Percentiles rank a stretch among this genome's conserved stretches.
These are phyloP conservation scores for Stramonita haemastoma DNA, from an alignment of 2,888 invertebrate genomes.

Conservation along the genomic window DNA sequence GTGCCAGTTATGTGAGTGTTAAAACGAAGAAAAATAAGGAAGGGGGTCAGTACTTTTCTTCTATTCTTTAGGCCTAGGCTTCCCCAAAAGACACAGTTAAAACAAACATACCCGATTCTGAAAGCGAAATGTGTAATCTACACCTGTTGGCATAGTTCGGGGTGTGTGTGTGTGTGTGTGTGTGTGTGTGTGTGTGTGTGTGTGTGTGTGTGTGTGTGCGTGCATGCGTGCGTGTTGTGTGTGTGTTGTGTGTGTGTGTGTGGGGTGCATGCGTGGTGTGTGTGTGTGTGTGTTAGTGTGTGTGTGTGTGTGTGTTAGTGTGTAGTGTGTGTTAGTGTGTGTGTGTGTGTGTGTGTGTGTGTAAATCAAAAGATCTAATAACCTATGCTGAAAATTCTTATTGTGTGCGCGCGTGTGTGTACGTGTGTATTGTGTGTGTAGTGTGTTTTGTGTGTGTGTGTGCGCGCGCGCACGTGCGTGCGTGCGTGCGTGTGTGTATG, in stretches of 20 bases:
- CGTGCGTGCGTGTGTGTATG: too few species aligned
- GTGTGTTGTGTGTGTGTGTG: neutral
- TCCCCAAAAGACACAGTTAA: too few species aligned
- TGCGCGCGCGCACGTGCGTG: too few species aligned
- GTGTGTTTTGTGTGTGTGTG: conserved; percentile 20
- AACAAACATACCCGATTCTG: too few species aligned
- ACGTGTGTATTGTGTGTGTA: neutral
- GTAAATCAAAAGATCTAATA: neutral
- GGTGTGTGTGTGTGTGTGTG: neutral
- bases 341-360: neutral
- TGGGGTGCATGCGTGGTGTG: neutral
- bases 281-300: neutral
- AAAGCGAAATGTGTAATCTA: too few species aligned
- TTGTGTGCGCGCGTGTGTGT: neutral
- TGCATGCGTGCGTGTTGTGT: neutral
- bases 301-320: too few species aligned
- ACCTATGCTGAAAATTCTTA: neutral
- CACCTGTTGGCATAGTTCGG: too few species aligned
- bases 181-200: neutral
- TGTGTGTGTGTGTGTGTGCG: conserved; percentile 12
- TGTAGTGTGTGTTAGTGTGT: too few species aligned
- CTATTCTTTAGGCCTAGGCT: too few species aligned
- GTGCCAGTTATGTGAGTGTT: too few species aligned
- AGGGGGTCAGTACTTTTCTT: too few species aligned
- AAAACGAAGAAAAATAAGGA: too few species aligned